Conservation (phyloP, 2,113 vertebrate genomes). For the Glaucomys volans region DNA sequence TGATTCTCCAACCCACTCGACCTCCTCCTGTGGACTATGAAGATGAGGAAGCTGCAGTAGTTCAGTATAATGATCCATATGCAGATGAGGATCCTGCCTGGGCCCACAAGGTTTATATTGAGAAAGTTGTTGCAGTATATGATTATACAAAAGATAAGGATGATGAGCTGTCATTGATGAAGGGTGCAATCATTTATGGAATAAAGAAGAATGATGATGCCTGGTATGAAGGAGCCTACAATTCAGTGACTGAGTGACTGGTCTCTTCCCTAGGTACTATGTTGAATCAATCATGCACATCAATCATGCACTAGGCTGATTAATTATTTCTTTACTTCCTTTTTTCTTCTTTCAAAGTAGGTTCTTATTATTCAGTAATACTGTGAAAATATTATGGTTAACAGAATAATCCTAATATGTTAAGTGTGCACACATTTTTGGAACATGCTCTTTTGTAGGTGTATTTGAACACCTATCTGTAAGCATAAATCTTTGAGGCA, state of each 20-base stretch:
- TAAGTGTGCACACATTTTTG: conserved; percentile 87
- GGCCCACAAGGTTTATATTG: conserved; percentile 96
- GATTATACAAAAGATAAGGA: conserved; percentile 98
- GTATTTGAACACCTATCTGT: conserved; percentile 87
- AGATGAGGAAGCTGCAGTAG: conserved; percentile 96
- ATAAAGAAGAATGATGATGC: conserved; percentile 99
- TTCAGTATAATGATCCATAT: conserved; percentile 97
- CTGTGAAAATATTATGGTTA: conserved; percentile 86
- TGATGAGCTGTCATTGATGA: conserved; percentile 96
- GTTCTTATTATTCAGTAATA: conserved; percentile 89
- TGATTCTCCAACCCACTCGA: conserved; percentile 95
- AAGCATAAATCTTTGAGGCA: conserved; percentile 85
- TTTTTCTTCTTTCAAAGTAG: conserved; percentile 84
- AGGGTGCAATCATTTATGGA: conserved; percentile 98
- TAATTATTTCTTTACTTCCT: conserved; percentile 83
- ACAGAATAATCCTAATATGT: conserved; percentile 88
- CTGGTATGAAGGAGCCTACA: conserved; percentile 97
- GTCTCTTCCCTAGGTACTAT: conserved; percentile 98
- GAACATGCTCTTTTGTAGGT: conserved; percentile 86
- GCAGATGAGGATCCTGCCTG: conserved; percentile 97
- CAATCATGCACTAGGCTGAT: conserved; percentile 99
- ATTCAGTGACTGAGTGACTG: conserved; percentile 94
- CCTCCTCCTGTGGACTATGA: conserved; percentile 97
- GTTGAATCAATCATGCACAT: conserved; percentile 99
- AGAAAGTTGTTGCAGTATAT: conserved; percentile 99